Evolutionary conservation across 2,113 vertebrate species (phyloP).

Genomic region (Ophthalmolycus amberensis): DNA sequence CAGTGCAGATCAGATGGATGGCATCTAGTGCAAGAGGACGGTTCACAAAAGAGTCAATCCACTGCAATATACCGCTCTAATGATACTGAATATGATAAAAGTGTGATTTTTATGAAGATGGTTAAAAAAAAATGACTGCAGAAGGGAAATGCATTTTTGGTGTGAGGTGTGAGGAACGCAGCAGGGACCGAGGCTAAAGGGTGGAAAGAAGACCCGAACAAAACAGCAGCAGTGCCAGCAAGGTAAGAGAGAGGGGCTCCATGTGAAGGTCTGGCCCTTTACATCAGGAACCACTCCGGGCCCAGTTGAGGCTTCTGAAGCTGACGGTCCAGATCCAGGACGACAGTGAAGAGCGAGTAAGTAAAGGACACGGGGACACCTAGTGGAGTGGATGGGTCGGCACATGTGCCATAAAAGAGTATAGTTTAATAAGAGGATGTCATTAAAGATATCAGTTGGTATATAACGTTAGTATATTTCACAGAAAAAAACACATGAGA

Average conservation of each 20-base stretch:
- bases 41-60: not conserved
- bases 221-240: too few relatives aligned
- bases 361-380: too few relatives aligned
- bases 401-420: too few relatives aligned
- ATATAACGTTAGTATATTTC: not conserved
- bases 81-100: too few relatives aligned
- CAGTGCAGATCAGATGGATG: not conserved
- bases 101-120: not conserved
- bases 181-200: not conserved
- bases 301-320: too few relatives aligned
- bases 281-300: too few relatives aligned
- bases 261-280: too few relatives aligned
- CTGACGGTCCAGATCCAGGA: too few relatives aligned
- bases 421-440: too few relatives aligned
- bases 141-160: not conserved
- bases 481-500: too few relatives aligned
- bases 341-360: too few relatives aligned
- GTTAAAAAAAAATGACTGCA: not conserved
- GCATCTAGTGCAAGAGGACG: not conserved
- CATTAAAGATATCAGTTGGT: not conserved
- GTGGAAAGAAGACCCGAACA: not conserved
- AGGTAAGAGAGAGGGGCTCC: not conserved
- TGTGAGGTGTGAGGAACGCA: not conserved
- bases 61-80: not conserved
- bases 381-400: too few relatives aligned